Evolutionary conservation across 2,888 invertebrate genomes (phyloP), one percentile per base, ranked within the genome.

Genomic region (Stegophylla sp.): DNA sequence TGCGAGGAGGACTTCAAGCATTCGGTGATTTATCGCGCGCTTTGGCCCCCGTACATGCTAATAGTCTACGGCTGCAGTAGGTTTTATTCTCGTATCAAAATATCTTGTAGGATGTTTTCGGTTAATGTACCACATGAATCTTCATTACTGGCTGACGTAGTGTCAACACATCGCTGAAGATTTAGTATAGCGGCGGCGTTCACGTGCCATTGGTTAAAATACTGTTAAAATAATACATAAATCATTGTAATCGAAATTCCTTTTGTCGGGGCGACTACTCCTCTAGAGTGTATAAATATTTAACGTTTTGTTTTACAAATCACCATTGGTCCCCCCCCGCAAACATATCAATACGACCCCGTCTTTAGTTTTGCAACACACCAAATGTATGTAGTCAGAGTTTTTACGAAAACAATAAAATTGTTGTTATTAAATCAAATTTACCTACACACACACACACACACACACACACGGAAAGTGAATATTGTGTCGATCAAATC

Each of bases 111-210:
- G 61, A 79, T 12, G 79, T 34, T 69, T 28, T 69, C 17, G 48
- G 79, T 71, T 79, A 79, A 79, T 79, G 79, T 71, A 26, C 17
- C 69, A 41, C 79, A 79, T 79, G 79, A 79, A 79, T 79, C 79
- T 79, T 79, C 79, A 79, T 79, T 79, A 79, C 79, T 28, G 71
- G 48, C 79, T 26, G 79, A 61, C 79, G 61, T 41, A 61, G 71
- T 71, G 79, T 79, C 79, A 79, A 79, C 79, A 79, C 79, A 79
- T 41, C 61, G 41, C 26, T n/a, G 71, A 71, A 79, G 79, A 79
- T 79, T 71, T 79, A 79, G 71, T 79, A 63, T n/a, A n/a, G n/a
- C n/a, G n/a, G n/a, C n/a, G n/a, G 59, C 41, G 41, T 71, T 34
- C 79, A 67, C 56, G 67, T 67, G 77, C 34, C 67, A 12, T 77